A percentile compares a stretch with the other conserved stretches of the same genome.
These are phyloP conservation scores for Prosapia bicincta DNA, from an alignment of 2,888 invertebrate genomes.

Conservation along the genomic window DNA sequence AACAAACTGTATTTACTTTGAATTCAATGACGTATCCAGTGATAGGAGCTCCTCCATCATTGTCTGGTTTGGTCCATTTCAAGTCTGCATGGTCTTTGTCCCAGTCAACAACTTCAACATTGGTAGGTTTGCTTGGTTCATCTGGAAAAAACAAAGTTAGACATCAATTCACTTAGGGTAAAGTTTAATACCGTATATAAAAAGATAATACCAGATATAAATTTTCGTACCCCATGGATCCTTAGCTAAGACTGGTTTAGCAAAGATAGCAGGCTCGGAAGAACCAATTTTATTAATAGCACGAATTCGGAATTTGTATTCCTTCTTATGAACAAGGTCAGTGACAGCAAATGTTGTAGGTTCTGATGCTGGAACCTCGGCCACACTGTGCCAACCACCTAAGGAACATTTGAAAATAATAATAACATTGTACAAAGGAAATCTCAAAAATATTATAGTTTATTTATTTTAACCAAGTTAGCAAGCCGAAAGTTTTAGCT, in stretches of 20 bases:
- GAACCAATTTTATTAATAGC: constrained; percentile 92
- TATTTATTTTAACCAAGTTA: no score
- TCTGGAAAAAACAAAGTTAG: constrained; percentile 51
- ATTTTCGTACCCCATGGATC: constrained; percentile 84
- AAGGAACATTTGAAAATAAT: background rate
- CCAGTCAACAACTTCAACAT: constrained; percentile 92
- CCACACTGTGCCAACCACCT: constrained; percentile 81
- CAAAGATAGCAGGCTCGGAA: constrained; percentile 86
- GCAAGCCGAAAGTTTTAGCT: no score
- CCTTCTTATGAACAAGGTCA: constrained; percentile 84
- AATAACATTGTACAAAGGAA: no score
- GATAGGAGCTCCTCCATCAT: constrained; percentile 93
- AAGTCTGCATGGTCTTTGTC: constrained; percentile 94
- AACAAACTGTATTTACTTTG: constrained; percentile 52
- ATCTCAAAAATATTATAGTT: no score
- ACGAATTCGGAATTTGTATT: constrained; percentile 91
- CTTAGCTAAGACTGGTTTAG: constrained; percentile 86
- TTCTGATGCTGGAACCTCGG: constrained; percentile 69
- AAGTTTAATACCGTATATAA: background rate
- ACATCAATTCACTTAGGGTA: background rate
- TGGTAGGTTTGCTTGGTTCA: constrained; percentile 90
- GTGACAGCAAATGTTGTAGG: constrained; percentile 72
- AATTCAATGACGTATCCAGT: constrained; percentile 89
- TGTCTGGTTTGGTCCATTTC: constrained; percentile 91
- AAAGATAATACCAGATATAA: background rate